Conservation (phyloP, 2,113 vertebrate species). For the Stigmatopora argus region DNA sequence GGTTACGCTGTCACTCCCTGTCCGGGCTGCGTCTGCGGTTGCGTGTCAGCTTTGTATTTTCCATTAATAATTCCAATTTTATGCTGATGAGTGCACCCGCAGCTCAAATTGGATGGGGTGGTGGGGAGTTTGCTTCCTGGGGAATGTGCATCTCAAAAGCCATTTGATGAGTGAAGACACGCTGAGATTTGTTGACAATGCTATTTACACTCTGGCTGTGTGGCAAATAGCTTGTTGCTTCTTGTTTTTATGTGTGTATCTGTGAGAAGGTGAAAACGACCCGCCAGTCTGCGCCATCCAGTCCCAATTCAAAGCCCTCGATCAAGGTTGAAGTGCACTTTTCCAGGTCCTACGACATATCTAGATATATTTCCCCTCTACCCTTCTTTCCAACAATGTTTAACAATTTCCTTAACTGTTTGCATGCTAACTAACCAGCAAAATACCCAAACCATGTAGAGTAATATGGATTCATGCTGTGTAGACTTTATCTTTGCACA, state of each 20-base stretch:
- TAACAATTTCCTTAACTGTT: no score
- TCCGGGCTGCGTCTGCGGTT: constrained; percentile 12
- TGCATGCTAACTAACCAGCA: no score
- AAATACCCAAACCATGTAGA: no score
- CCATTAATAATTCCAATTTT: constrained; percentile 46
- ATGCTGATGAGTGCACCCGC: constrained; percentile 28
- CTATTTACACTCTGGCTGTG: constrained; percentile 52
- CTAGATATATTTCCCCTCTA: background rate
- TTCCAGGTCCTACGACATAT: background rate
- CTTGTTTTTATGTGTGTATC: background rate
- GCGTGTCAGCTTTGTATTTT: constrained; percentile 17
- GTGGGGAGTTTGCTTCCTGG: constrained; percentile 23
- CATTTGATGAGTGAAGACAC: constrained; percentile 55
- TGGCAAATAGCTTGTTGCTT: constrained; percentile 56
- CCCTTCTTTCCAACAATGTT: no score
- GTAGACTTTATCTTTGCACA: background rate
- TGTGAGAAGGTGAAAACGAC: constrained; percentile 46
- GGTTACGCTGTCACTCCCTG: constrained; percentile 41
- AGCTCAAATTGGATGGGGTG: constrained; percentile 41
- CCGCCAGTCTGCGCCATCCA: constrained; percentile 28
- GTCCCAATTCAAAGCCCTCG: constrained; percentile 43
- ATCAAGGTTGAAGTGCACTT: background rate
- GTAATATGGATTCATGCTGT: background rate
- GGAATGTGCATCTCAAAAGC: constrained; percentile 42
- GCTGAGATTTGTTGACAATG: constrained; percentile 50